Conservation (phyloP, 1,140 invertebrate species). For the Hypothenemus hampei region DNA sequence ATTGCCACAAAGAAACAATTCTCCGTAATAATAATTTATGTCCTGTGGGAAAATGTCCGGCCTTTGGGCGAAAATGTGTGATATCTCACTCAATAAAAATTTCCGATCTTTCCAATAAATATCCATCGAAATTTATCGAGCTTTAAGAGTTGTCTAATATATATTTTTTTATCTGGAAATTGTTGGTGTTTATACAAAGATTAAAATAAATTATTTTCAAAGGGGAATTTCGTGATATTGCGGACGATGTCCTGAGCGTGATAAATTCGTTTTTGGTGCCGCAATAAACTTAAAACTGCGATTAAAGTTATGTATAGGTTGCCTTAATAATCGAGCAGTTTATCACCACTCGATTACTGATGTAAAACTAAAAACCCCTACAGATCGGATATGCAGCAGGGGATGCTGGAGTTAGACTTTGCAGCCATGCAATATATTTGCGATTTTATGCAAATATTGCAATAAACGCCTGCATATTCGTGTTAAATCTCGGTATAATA, state of each 20-base stretch:
- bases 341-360: slow-evolving; percentile 26
- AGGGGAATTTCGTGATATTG: too few species aligned
- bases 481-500: slow-evolving; percentile 30
- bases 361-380: slow-evolving; percentile 23
- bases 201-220: too few species aligned
- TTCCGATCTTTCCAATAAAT: too few species aligned
- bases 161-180: too few species aligned
- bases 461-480: slow-evolving; percentile 30
- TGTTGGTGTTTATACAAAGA: too few species aligned
- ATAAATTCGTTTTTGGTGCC: slow-evolving; percentile 15
- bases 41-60: too few species aligned
- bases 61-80: too few species aligned
- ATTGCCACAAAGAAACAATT: too few species aligned
- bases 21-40: too few species aligned
- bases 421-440: slow-evolving; percentile 21
- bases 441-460: slow-evolving; percentile 31
- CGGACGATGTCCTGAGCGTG: slow-evolving; percentile 22
- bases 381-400: slow-evolving; percentile 20
- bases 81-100: too few species aligned
- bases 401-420: slow-evolving; percentile 16
- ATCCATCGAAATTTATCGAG: too few species aligned
- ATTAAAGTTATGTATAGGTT: slow-evolving; percentile 25
- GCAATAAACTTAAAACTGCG: slow-evolving; percentile 25
- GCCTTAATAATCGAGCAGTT: slow-evolving; percentile 27
- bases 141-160: too few species aligned